A percentile compares a stretch with the other conserved stretches of the same genome.
These are phyloP conservation scores for Onychomys torridus DNA, from an alignment of 2,797 vertebrate species.

Conservation along the genomic window DNA sequence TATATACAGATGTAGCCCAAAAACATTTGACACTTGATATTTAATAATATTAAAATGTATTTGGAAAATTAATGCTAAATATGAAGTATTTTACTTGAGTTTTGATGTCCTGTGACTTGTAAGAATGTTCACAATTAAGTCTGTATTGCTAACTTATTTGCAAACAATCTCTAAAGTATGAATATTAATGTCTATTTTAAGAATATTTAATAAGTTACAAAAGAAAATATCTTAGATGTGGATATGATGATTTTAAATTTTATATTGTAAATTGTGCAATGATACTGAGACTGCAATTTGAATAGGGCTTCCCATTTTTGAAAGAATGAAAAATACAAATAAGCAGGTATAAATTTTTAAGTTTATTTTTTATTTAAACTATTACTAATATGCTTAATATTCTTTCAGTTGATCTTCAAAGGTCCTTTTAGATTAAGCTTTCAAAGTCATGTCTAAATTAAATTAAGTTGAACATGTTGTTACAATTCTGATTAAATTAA, in stretches of 20 bases:
- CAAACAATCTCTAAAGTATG: background rate
- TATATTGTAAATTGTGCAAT: background rate
- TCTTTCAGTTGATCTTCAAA: slow-evolving; percentile 58
- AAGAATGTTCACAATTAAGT: slow-evolving; percentile 2
- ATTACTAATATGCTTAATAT: slow-evolving; percentile 39
- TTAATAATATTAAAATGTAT: background rate
- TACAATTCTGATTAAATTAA: slow-evolving; percentile 69
- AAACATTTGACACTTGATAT: background rate
- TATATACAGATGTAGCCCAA: background rate
- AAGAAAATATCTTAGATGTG: slow-evolving; percentile 14
- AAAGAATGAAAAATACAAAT: background rate
- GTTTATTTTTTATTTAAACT: slow-evolving; percentile 32
- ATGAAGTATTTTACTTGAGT: background rate
- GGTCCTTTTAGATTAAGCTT: slow-evolving; percentile 52
- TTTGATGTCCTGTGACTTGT: background rate
- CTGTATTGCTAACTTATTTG: slow-evolving; percentile 17
- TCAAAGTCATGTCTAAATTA: slow-evolving; percentile 70
- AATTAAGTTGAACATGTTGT: slow-evolving; percentile 68
- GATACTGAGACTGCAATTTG: background rate
- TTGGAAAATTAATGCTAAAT: slow-evolving; percentile 34
- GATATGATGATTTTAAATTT: background rate
- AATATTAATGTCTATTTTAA: background rate
- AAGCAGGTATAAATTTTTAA: background rate
- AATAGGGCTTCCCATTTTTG: background rate
- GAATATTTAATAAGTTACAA: background rate